Conservation (phyloP, 1,140 invertebrate species). For the Micrasema longulum region DNA sequence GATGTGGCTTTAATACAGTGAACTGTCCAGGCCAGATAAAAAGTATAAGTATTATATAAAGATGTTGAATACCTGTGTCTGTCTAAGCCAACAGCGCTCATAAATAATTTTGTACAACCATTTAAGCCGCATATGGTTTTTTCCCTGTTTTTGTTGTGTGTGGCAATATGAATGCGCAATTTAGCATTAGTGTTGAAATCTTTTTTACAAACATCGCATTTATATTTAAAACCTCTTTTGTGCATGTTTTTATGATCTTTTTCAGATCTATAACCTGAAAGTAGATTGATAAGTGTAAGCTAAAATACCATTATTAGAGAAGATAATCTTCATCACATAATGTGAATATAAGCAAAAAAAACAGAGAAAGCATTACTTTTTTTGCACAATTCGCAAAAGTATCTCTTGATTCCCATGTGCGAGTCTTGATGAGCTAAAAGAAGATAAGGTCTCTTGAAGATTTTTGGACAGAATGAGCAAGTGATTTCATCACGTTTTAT, state of each 20-base stretch:
- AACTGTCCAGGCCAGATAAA: no score
- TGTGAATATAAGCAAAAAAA: no score
- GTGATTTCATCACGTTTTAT: conserved; percentile 12
- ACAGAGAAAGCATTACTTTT: conserved; percentile 53
- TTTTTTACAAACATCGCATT: conserved; percentile 55
- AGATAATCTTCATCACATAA: no score
- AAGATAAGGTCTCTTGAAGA: conserved; percentile 37
- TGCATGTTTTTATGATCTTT: conserved; percentile 51
- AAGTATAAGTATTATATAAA: no score
- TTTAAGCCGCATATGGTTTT: conserved; percentile 53
- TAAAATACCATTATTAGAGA: no score
- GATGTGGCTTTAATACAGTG: no score
- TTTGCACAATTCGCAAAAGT: conserved; percentile 52
- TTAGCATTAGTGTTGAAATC: conserved; percentile 54
- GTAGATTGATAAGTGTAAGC: neutral
- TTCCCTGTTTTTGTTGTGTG: conserved; percentile 52
- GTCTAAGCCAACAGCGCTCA: conserved; percentile 54
- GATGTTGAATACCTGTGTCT: conserved; percentile 54
- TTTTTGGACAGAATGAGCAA: conserved; percentile 45
- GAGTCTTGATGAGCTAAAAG: conserved; percentile 50
- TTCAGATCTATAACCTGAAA: conserved; percentile 46
- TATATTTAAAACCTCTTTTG: conserved; percentile 48
- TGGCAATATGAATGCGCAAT: conserved; percentile 54
- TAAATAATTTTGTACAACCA: conserved; percentile 55
- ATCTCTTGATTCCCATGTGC: conserved; percentile 53